Conservation (phyloP, 53 echinoderm and acorn worm genomes). For the Arbacia lixula region DNA sequence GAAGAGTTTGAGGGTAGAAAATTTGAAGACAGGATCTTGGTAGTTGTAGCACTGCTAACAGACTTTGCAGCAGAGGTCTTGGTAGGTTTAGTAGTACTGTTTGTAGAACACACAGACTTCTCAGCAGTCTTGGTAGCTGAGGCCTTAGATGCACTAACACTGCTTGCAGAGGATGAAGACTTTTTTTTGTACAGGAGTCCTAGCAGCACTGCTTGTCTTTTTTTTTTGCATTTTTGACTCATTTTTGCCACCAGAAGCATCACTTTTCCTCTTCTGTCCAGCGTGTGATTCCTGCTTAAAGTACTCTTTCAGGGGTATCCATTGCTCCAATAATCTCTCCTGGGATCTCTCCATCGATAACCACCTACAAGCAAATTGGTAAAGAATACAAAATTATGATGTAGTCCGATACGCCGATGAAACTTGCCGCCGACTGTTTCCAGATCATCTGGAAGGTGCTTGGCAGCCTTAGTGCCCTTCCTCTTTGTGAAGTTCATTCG, state of each 20-base stretch:
- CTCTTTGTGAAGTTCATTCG: slow-evolving; percentile 45
- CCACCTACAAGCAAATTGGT: slow-evolving; percentile 41
- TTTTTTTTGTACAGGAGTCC: no score
- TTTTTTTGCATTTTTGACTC: slow-evolving; percentile 29
- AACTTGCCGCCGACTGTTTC: slow-evolving; percentile 19
- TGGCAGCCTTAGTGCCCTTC: slow-evolving; percentile 52
- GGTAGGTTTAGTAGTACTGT: no score
- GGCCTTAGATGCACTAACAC: no score
- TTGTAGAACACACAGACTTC: no score
- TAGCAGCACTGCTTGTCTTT: no score
- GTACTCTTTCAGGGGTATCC: slow-evolving; percentile 57
- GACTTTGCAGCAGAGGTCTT: no score
- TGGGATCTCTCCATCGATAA: slow-evolving; percentile 42
- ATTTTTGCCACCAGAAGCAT: slow-evolving; percentile 4
- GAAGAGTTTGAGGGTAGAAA: no score
- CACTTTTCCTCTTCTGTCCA: background rate
- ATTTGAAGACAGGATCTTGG: no score
- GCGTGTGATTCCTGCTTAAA: slow-evolving; percentile 61
- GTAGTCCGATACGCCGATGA: slow-evolving; percentile 37
- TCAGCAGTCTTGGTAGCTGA: no score
- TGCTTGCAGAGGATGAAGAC: no score
- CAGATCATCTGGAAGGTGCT: slow-evolving; percentile 33
- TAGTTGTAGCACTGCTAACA: no score
- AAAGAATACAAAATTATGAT: no score
- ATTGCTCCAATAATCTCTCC: slow-evolving; percentile 65